A percentile compares a stretch with the other conserved stretches of the same genome.
Conservation (phyloP, 2,113 vertebrate genomes). For the Chionomys nivalis region DNA sequence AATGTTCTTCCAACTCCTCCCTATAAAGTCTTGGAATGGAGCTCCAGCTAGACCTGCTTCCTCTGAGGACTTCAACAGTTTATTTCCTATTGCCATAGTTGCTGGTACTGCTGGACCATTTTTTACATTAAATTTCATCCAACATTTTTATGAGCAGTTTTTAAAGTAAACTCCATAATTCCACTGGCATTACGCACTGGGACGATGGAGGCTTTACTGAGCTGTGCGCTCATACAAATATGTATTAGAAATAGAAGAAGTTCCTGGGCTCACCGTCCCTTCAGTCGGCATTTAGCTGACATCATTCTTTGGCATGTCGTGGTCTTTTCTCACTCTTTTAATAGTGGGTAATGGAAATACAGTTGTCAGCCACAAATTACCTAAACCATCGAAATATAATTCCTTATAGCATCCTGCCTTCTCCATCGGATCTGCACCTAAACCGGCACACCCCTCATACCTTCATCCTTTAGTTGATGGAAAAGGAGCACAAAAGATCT, state of each 20-base stretch:
- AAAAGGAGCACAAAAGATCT: constrained; percentile 29
- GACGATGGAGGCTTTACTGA: constrained; percentile 51
- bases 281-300: constrained; percentile 72
- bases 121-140: constrained; percentile 61
- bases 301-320: constrained; percentile 73
- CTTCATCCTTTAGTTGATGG: constrained; percentile 39
- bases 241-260: constrained; percentile 56
- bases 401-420: constrained; percentile 47
- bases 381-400: constrained; percentile 49
- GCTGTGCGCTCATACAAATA: constrained; percentile 45
- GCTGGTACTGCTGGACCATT: not conserved
- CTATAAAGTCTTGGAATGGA: not conserved
- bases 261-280: constrained; percentile 54
- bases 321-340: constrained; percentile 71
- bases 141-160: constrained; percentile 66
- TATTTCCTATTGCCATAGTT: not conserved
- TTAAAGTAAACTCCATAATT: constrained; percentile 64
- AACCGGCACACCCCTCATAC: not conserved
- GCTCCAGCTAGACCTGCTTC: not conserved
- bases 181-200: constrained; percentile 5
- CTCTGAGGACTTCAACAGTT: not conserved
- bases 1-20: not conserved
- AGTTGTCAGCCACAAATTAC: constrained; percentile 73
- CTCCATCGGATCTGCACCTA: not conserved
- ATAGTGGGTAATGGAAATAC: constrained; percentile 72